These are phyloP conservation scores for Phalera bucephala DNA, from an alignment of 2,888 invertebrate species.

Conservation along the genomic window DNA sequence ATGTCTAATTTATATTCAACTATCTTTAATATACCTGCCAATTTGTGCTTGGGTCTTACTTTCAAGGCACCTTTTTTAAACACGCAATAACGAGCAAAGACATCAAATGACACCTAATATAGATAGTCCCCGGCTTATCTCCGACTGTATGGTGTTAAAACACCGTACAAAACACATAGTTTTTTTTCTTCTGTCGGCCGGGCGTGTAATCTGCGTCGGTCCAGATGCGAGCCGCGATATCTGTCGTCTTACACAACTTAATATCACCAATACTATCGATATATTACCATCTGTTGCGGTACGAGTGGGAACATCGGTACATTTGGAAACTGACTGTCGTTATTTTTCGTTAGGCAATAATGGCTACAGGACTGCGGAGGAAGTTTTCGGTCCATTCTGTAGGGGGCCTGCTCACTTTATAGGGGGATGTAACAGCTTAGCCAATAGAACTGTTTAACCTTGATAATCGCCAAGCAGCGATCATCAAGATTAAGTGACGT, in stretches of 20 bases:
- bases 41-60: too few species aligned
- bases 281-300: slow-evolving; percentile 51
- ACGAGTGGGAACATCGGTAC: slow-evolving; percentile 2
- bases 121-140: not conserved
- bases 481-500: too few species aligned
- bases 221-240: slow-evolving; percentile 41
- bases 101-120: not conserved
- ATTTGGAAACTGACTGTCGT: slow-evolving; percentile 12
- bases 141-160: slow-evolving; percentile 18
- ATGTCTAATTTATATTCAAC: too few species aligned
- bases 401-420: too few species aligned
- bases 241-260: slow-evolving; percentile 71
- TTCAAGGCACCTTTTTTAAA: too few species aligned
- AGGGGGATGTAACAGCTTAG: too few species aligned
- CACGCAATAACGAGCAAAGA: not conserved
- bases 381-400: too few species aligned
- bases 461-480: too few species aligned
- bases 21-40: too few species aligned
- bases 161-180: slow-evolving; percentile 24
- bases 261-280: slow-evolving; percentile 65
- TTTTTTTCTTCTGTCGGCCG: not conserved
- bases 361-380: too few species aligned
- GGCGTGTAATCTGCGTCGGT: slow-evolving; percentile 28
- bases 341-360: too few species aligned
- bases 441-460: too few species aligned